Percentiles rank a stretch among this genome's conserved stretches.
Evolutionary conservation across 2,797 vertebrate genomes (phyloP).

Genomic region (Falco naumanni): DNA sequence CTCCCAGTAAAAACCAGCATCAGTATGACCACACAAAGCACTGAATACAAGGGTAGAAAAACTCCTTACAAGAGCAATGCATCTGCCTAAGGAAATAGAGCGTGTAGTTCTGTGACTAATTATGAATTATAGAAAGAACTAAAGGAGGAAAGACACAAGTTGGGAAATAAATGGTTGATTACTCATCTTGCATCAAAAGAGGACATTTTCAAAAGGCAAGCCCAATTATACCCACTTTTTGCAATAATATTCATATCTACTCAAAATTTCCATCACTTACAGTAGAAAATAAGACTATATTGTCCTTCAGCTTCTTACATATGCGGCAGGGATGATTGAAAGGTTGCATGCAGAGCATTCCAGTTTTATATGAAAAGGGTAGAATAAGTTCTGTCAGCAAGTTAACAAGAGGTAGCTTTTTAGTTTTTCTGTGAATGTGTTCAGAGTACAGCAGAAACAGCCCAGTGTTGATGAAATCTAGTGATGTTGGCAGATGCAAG

Average conservation of each 20-base stretch:
- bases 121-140: slow-evolving; percentile 34
- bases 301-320: slow-evolving; percentile 34
- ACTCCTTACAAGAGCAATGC: background rate
- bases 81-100: slow-evolving; percentile 37
- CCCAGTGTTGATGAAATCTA: background rate
- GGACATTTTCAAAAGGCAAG: slow-evolving; percentile 17
- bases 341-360: background rate
- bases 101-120: slow-evolving; percentile 50
- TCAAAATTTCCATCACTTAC: background rate
- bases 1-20: background rate
- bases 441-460: background rate
- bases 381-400: background rate
- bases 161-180: slow-evolving; percentile 16
- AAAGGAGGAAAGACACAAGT: background rate
- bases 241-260: background rate
- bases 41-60: background rate
- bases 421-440: background rate
- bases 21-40: background rate
- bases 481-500: background rate
- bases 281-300: background rate
- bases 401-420: background rate
- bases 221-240: background rate
- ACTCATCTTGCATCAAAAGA: slow-evolving; percentile 12
- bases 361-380: background rate
- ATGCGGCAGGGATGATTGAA: background rate